These are phyloP conservation scores for Actinernus sp. DNA, from an alignment of 92 coral and sea anemone species.

Conservation along the genomic window DNA sequence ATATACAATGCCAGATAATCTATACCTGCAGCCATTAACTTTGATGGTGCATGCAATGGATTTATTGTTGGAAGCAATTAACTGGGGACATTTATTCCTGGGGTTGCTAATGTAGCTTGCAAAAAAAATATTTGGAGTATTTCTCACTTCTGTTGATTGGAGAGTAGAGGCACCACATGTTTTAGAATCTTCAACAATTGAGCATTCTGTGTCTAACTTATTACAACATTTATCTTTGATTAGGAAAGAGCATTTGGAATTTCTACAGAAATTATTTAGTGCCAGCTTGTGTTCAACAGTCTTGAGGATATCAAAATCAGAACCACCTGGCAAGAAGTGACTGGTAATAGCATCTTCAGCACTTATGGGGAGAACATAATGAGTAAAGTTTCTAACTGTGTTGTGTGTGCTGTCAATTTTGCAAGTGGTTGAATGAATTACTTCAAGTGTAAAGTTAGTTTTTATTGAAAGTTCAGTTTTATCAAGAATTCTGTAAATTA, in stretches of 20 bases:
- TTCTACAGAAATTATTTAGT: slow-evolving; percentile 2
- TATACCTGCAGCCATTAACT: slow-evolving; percentile 12
- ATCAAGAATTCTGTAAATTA: slow-evolving; percentile 18
- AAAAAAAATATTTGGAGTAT: not conserved
- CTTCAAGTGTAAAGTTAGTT: slow-evolving; percentile 17
- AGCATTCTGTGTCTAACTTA: not conserved
- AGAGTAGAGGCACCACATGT: not conserved
- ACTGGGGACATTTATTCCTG: too few relatives aligned
- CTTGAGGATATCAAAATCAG: slow-evolving; percentile 14
- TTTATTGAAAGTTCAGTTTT: slow-evolving; percentile 2
- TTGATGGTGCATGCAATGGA: not conserved
- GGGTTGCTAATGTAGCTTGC: too few relatives aligned
- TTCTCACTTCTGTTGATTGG: not conserved
- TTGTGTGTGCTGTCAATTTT: not conserved
- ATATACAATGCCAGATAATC: slow-evolving; percentile 41
- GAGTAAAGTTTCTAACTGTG: not conserved
- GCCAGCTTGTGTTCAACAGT: slow-evolving; percentile 21
- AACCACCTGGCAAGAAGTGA: slow-evolving; percentile 7
- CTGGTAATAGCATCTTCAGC: not conserved
- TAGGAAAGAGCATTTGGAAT: slow-evolving; percentile 16
- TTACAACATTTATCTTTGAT: not conserved
- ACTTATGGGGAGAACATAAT: not conserved
- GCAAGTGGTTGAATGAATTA: slow-evolving; percentile 7
- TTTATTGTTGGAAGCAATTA: too few relatives aligned
- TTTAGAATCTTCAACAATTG: not conserved